phyloP scores from a whole-genome alignment of 2,113 vertebrate genomes.

The Nipponia nippon region DNA sequence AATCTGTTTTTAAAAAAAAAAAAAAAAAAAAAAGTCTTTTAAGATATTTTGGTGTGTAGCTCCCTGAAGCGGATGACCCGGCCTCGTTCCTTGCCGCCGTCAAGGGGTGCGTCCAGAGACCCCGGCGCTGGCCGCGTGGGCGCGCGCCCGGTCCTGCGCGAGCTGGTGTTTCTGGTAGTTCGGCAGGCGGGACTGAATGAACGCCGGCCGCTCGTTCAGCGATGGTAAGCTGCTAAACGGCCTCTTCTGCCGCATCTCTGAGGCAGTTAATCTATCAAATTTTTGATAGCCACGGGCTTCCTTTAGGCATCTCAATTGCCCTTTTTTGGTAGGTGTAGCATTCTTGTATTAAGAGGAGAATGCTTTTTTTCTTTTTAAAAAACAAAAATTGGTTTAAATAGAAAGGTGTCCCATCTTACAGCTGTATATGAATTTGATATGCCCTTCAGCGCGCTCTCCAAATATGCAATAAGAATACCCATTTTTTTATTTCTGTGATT shows the following conservation, averaged over 20 bases:
- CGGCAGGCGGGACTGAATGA: background rate
- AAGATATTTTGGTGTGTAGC: background rate
- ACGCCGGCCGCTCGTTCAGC: background rate
- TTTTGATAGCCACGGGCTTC: background rate
- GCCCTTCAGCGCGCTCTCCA: background rate
- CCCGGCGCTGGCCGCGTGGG: background rate
- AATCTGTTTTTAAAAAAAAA: background rate
- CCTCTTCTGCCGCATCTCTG: background rate
- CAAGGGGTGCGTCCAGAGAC: background rate
- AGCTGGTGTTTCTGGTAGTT: background rate
- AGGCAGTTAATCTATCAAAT: background rate
- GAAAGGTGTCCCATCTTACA: background rate
- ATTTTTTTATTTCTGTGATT: background rate
- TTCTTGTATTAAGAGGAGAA: background rate
- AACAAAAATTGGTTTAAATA: background rate
- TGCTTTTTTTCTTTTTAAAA: background rate
- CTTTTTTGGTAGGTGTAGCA: background rate
- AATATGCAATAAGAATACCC: background rate
- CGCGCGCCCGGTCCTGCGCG: background rate
- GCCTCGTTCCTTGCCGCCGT: background rate
- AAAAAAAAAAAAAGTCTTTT: background rate
- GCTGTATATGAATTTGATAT: background rate
- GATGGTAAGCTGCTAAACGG: fast-evolving
- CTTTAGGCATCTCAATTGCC: background rate
- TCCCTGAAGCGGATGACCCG: background rate